A percentile compares a stretch with the other conserved stretches of the same genome.
Conservation (phyloP, 2,888 invertebrate species). For the Fragum sueziense region DNA sequence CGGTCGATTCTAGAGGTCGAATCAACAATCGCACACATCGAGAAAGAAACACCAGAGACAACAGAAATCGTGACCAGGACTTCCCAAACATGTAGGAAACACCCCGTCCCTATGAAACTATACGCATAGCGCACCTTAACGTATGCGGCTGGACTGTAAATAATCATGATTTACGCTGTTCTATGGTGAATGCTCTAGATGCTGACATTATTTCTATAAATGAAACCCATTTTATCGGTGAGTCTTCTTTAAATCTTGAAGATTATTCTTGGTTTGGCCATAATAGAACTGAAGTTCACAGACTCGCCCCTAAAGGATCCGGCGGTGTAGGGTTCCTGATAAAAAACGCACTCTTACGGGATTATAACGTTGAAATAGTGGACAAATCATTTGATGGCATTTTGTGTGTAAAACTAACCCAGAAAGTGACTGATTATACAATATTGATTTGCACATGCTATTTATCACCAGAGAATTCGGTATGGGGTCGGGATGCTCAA, state of each 20-base stretch:
- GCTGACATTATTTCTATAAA: conserved; percentile 38
- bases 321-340: conserved; percentile 41
- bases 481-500: not conserved
- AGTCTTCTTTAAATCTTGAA: conserved; percentile 11
- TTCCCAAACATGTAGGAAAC: not conserved
- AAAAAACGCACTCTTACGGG: conserved; percentile 1
- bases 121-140: conserved; percentile 39
- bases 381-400: conserved; percentile 36
- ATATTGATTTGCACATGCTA: not conserved
- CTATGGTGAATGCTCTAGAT: conserved; percentile 12
- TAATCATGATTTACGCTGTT: conserved; percentile 32
- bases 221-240: conserved; percentile 31
- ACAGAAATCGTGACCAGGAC: not conserved
- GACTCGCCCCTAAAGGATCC: conserved; percentile 33
- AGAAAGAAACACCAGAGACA: not conserved
- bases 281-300: conserved; percentile 30
- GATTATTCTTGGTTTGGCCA: conserved; percentile 33
- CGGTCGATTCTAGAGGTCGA: conserved; percentile 29
- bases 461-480: not conserved
- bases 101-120: conserved; percentile 5
- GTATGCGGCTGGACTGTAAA: conserved; percentile 50
- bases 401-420: conserved; percentile 17
- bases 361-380: conserved; percentile 22
- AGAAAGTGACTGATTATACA: not conserved
- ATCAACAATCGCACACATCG: not conserved